Base-by-base conservation (phyloP, 2,797 vertebrate genomes). In the Bradypodion pumilum region DNA sequence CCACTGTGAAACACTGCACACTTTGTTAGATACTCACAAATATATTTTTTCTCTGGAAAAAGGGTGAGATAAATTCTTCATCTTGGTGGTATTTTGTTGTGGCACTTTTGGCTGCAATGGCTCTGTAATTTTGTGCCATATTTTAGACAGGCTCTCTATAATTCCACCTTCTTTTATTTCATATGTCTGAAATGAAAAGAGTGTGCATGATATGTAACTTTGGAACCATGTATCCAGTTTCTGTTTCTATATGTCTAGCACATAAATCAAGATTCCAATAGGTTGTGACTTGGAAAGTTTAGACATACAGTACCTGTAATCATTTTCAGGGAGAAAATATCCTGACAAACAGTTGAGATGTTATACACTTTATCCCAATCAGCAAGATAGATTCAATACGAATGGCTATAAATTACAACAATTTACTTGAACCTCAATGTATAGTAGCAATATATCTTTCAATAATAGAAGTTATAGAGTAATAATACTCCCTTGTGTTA, bases 41-140 rank as follows among this genome's bases (percentile, higher is more conserved):
- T 99, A 96, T 84, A 98, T 96, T 90, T 98, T 99, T 89, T 99
- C 98, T 95, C 99, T 97, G 94, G 97, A 98, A 91, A 99, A 99
- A 0, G 97, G 97, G 23, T 98, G 97, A 78, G 97, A 98, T 49
- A 99, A 96, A 74, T 92, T 97, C 92, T 98, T 99, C 94, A 96
- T 96, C 77, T 90, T 95, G 87, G 88, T 89, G 21, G 84, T 93
- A 82, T 95, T 94, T 29, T 95, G 92, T 69, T 96, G 95, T 65
- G 97, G 97, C 86, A 98, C 95, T 21, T 95, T 96, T 6, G 99
- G 98, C 87, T 98, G 97, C 93, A 99, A 97, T 1, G 97, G 97
- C 0, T 95, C 95, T 63, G 95, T 98, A 87, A 98, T 87, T 92
- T 96, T 97, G 82, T 91, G 89, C 95, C 96, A 94, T 56, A 98